phyloP scores from a whole-genome alignment of 2,797 vertebrate genomes.

The Eremophila alpestris region DNA sequence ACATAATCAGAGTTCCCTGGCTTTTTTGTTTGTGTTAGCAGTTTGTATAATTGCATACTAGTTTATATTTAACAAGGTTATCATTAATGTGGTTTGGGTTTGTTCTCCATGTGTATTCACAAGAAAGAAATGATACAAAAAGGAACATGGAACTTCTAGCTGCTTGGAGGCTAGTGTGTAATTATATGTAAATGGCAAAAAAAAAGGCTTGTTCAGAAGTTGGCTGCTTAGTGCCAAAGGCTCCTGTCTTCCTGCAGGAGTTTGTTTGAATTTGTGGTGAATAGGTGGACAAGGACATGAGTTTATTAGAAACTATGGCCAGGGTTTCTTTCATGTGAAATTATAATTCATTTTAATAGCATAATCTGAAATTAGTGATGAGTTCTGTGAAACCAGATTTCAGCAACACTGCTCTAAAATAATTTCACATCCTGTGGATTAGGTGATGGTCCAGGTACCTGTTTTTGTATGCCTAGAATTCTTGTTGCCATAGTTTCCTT shows the following conservation, averaged over 20 bases:
- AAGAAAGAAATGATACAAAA: not conserved
- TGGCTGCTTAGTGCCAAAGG: not conserved
- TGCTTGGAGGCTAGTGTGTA: not conserved
- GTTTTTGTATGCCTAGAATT: not conserved
- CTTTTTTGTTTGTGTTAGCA: slow-evolving; percentile 63
- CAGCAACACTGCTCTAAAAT: not conserved
- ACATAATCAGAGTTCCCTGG: slow-evolving; percentile 34
- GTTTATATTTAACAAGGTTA: slow-evolving; percentile 72
- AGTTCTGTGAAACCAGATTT: not conserved
- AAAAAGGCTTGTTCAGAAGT: not conserved
- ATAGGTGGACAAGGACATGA: not conserved
- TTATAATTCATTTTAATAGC: not conserved
- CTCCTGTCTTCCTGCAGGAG: not conserved
- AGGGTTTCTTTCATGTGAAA: not conserved
- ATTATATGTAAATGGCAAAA: not conserved
- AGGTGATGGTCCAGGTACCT: not conserved
- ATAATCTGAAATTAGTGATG: not conserved
- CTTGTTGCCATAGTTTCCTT: not conserved
- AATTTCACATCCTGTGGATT: not conserved
- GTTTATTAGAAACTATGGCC: not conserved
- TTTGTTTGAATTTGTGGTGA: not conserved
- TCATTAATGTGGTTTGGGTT: slow-evolving; percentile 65
- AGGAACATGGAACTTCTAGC: not conserved
- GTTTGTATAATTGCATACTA: slow-evolving; percentile 48
- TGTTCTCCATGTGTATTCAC: slow-evolving; percentile 18